Percentiles rank a stretch among this genome's conserved stretches.
Conservation (phyloP, 1,140 invertebrate genomes). For the Drosophila bocki region DNA sequence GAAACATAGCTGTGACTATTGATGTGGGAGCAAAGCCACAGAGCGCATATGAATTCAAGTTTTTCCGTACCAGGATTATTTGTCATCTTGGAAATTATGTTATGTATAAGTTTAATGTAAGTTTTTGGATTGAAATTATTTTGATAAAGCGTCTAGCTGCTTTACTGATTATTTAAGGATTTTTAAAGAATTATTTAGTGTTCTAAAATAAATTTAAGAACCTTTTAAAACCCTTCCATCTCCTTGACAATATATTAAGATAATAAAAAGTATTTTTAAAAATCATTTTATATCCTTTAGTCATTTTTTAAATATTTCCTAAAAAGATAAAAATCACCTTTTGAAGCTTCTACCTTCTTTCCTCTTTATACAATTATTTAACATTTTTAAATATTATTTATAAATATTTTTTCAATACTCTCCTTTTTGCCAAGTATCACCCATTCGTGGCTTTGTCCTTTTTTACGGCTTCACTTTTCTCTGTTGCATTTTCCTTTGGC, state of each 20-base stretch:
- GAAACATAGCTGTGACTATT: not conserved
- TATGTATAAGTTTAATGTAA: no score
- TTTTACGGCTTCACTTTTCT: not conserved
- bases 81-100: no score
- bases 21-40: not conserved
- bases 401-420: not conserved
- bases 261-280: not conserved
- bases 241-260: not conserved
- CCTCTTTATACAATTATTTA: not conserved
- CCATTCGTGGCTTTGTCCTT: not conserved
- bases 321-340: no score
- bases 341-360: not conserved
- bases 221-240: not conserved
- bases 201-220: not conserved
- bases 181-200: no score
- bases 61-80: rapidly evolving
- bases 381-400: not conserved
- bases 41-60: not conserved
- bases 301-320: not conserved
- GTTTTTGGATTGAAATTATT: no score
- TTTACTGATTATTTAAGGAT: no score
- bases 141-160: no score
- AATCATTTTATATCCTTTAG: not conserved
- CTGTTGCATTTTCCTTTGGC: conserved; percentile 35
- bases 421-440: conserved; percentile 1